These are phyloP conservation scores for Globia sparganii DNA, from an alignment of 2,888 invertebrate species.

Conservation along the genomic window DNA sequence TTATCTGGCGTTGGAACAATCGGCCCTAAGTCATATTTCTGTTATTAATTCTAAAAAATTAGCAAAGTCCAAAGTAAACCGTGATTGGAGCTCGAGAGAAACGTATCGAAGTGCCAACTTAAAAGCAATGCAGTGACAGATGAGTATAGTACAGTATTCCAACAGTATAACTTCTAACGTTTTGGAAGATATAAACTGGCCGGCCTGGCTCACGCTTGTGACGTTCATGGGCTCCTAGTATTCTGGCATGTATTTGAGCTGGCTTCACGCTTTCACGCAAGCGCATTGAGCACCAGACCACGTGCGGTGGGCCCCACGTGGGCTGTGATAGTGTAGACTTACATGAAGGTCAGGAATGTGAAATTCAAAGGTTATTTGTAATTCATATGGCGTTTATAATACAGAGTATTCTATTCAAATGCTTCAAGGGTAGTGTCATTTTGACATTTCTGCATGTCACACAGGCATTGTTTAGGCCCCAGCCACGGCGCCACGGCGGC, in stretches of 20 bases:
- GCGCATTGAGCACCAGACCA: no score
- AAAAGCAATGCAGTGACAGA: neutral
- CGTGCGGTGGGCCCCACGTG: no score
- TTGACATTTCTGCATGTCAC: neutral
- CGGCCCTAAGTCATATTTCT: neutral
- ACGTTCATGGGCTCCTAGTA: slow-evolving; percentile 1
- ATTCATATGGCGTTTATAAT: neutral
- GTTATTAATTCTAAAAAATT: neutral
- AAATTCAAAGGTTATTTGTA: no score
- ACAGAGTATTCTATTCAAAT: neutral
- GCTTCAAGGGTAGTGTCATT: neutral
- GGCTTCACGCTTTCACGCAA: neutral
- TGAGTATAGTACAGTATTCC: neutral
- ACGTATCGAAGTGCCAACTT: neutral
- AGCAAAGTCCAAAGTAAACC: neutral
- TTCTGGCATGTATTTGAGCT: neutral
- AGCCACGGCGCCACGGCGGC: neutral
- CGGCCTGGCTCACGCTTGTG: neutral
- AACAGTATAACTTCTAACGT: neutral
- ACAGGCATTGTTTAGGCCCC: neutral
- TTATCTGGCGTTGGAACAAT: no score
- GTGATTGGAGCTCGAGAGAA: neutral
- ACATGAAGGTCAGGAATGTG: no score
- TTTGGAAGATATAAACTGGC: neutral
- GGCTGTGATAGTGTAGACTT: no score